phyloP scores from a whole-genome alignment of 1,140 invertebrate genomes.

The Platorchestia sp. region DNA sequence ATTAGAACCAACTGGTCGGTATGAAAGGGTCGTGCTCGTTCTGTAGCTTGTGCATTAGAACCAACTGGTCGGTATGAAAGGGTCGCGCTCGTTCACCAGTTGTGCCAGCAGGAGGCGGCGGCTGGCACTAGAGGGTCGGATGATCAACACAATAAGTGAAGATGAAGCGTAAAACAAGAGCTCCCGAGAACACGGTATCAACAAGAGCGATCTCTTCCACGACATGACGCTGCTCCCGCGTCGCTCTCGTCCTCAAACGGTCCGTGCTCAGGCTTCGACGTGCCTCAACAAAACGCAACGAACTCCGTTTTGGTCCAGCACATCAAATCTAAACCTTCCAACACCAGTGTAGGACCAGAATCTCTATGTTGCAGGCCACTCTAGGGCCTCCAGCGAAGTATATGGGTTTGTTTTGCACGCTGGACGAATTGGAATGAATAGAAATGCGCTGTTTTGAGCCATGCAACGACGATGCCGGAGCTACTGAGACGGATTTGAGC shows the following conservation, averaged over 20 bases:
- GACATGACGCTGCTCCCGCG: neutral
- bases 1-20: neutral
- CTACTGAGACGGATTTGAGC: conserved; percentile 45
- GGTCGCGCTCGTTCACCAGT: neutral
- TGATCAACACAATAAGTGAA: conserved; percentile 30
- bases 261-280: neutral
- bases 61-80: neutral
- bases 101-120: neutral
- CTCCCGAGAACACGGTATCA: neutral
- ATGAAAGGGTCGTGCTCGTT: neutral
- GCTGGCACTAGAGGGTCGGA: no score
- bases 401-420: conserved; percentile 42
- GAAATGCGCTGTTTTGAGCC: conserved; percentile 45
- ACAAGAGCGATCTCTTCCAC: conserved; percentile 25
- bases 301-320: neutral
- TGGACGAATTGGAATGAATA: conserved; percentile 33
- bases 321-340: neutral
- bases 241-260: neutral
- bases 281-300: neutral
- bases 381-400: neutral
- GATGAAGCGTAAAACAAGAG: conserved; percentile 25
- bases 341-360: neutral
- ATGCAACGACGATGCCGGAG: conserved; percentile 11
- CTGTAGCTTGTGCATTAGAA: neutral
- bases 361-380: neutral